Percentiles rank a stretch among this genome's conserved stretches.
Conservation (phyloP, 1,140 invertebrate species). For the Spodoptera litura region DNA sequence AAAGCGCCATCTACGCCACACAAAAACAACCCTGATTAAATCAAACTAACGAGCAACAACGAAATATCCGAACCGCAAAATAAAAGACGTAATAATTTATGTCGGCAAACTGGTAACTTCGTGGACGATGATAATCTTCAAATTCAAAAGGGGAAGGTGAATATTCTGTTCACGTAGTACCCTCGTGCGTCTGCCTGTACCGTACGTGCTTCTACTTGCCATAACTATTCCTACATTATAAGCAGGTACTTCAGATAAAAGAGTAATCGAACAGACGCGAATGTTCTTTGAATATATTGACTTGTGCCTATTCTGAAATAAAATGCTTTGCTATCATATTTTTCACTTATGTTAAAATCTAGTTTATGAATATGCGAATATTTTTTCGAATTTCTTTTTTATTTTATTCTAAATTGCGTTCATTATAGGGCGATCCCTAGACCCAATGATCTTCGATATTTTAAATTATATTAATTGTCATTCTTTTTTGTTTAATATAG, state of each 20-base stretch:
- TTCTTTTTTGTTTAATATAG: too few relatives aligned
- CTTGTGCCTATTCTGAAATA: background rate
- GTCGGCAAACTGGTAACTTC: conserved; percentile 23
- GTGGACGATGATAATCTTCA: conserved; percentile 47
- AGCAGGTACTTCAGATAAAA: conserved; percentile 41
- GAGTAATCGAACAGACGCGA: conserved; percentile 38
- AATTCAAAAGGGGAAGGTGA: conserved; percentile 51
- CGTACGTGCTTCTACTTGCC: conserved; percentile 47
- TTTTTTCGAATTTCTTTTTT: too few relatives aligned
- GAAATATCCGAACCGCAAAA: background rate
- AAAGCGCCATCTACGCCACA: background rate
- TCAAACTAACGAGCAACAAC: background rate
- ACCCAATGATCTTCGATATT: too few relatives aligned
- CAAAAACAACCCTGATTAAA: background rate
- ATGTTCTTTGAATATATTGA: conserved; percentile 33
- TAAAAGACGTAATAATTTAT: conserved; percentile 34
- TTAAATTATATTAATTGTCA: too few relatives aligned
- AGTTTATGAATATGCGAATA: too few relatives aligned
- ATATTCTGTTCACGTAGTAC: conserved; percentile 51
- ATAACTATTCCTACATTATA: conserved; percentile 50
- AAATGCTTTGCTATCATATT: background rate
- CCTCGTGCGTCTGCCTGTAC: conserved; percentile 47
- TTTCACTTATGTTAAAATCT: background rate
- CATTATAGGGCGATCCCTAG: too few relatives aligned
- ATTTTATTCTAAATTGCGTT: too few relatives aligned